Evolutionary conservation across 37 sponge, comb jelly and placozoan genomes (phyloP).

Genomic region (Spongia lamella): DNA sequence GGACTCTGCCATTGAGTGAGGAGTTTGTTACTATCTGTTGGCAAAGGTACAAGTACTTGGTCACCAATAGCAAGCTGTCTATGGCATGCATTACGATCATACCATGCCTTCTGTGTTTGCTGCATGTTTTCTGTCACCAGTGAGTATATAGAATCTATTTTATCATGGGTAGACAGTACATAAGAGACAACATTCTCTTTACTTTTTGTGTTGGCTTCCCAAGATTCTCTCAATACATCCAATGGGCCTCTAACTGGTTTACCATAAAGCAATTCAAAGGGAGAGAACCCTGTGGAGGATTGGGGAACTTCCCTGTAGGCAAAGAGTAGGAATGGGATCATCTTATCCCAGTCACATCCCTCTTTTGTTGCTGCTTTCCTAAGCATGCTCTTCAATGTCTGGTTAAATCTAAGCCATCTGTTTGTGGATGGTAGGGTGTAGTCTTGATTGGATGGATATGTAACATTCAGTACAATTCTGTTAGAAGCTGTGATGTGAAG

Average conservation of each 20-base stretch:
- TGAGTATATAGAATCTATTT: not conserved
- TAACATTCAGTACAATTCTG: too few relatives aligned
- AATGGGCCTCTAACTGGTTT: constrained; percentile 8
- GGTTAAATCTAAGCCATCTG: too few relatives aligned
- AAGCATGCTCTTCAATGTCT: not conserved
- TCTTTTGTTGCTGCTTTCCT: constrained; percentile 17
- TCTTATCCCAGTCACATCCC: constrained; percentile 9
- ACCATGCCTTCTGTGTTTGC: not conserved
- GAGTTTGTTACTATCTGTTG: not conserved
- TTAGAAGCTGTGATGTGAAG: too few relatives aligned
- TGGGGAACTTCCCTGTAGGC: not conserved
- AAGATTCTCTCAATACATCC: constrained; percentile 3
- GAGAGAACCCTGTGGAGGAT: constrained; percentile 6
- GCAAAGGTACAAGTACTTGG: not conserved
- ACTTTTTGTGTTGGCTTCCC: not conserved
- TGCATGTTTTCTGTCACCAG: not conserved
- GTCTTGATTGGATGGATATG: constrained; percentile 49
- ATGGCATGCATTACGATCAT: constrained; percentile 5
- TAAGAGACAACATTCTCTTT: constrained; percentile 3
- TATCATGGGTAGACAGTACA: not conserved
- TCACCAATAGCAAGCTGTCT: not conserved
- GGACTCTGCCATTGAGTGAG: constrained; percentile 4
- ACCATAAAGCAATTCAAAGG: constrained; percentile 6
- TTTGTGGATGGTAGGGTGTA: constrained; percentile 59
- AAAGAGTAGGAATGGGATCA: not conserved